Conservation (phyloP, 2,888 invertebrate species). For the Dasypolia templi region DNA sequence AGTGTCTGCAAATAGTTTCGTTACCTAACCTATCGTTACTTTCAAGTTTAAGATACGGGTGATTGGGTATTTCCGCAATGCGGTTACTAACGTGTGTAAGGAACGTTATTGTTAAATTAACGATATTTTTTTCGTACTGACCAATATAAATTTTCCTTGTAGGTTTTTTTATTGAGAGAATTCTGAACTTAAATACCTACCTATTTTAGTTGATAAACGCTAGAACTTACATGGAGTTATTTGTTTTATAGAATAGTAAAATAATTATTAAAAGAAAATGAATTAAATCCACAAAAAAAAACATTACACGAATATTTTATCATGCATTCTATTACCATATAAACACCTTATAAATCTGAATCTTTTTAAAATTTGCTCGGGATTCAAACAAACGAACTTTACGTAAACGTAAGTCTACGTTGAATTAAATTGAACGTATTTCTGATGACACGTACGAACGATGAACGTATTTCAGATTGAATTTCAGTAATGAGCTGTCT, state of each 20-base stretch:
- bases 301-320: too few relatives aligned
- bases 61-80: slow-evolving; percentile 70
- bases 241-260: not conserved
- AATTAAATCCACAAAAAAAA: not conserved
- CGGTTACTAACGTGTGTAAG: slow-evolving; percentile 66
- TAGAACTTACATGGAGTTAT: not conserved
- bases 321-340: not conserved
- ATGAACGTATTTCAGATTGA: slow-evolving; percentile 10
- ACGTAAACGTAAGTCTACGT: not conserved
- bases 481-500: slow-evolving; percentile 32
- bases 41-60: slow-evolving; percentile 47
- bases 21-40: slow-evolving; percentile 43
- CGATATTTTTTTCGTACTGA: not conserved
- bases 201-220: not conserved
- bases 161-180: slow-evolving; percentile 4
- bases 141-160: slow-evolving; percentile 4
- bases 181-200: not conserved
- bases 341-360: not conserved
- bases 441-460: not conserved
- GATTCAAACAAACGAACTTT: not conserved
- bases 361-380: not conserved
- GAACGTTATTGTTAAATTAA: slow-evolving; percentile 47
- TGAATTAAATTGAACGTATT: not conserved
- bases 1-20: slow-evolving; percentile 35
- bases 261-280: too few relatives aligned